Conservation (phyloP, 1,140 invertebrate species). For the Cephus cinctus region DNA sequence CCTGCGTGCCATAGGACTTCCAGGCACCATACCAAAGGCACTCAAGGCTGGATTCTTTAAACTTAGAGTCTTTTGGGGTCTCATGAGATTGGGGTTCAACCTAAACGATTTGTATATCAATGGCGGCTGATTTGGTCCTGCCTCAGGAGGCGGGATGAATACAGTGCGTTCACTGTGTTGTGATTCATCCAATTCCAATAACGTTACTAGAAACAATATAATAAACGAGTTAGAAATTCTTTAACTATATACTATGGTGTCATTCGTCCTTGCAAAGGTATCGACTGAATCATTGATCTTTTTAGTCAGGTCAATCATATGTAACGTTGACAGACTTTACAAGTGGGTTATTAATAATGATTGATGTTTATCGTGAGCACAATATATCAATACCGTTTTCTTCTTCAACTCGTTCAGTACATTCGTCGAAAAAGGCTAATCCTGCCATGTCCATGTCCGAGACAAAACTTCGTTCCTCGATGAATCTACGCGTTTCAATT, state of each 20-base stretch:
- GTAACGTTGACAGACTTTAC: no score
- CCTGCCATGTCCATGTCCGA: constrained; percentile 87
- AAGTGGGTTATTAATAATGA: no score
- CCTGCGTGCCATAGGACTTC: constrained; percentile 86
- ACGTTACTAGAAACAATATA: constrained; percentile 32
- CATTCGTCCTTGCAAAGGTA: no score
- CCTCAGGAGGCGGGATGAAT: constrained; percentile 94
- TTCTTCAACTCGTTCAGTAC: constrained; percentile 75
- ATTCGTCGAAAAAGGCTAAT: constrained; percentile 98
- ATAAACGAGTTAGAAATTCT: no score
- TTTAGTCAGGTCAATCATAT: no score
- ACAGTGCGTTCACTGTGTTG: constrained; percentile 87
- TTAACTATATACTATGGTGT: no score
- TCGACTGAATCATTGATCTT: no score
- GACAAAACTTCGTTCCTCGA: constrained; percentile 98
- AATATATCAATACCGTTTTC: constrained; percentile 63
- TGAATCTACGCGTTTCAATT: constrained; percentile 68
- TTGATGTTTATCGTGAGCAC: no score
- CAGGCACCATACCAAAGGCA: constrained; percentile 61
- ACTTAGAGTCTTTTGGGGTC: constrained; percentile 47
- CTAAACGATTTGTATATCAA: constrained; percentile 52
- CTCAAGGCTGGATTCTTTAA: constrained; percentile 46
- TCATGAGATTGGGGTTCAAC: constrained; percentile 62
- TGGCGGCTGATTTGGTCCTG: constrained; percentile 49
- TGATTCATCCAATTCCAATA: constrained; percentile 77